Percentiles rank a stretch among this genome's conserved stretches.
phyloP scores from a whole-genome alignment of 2,113 vertebrate species.

The Apus apus region DNA sequence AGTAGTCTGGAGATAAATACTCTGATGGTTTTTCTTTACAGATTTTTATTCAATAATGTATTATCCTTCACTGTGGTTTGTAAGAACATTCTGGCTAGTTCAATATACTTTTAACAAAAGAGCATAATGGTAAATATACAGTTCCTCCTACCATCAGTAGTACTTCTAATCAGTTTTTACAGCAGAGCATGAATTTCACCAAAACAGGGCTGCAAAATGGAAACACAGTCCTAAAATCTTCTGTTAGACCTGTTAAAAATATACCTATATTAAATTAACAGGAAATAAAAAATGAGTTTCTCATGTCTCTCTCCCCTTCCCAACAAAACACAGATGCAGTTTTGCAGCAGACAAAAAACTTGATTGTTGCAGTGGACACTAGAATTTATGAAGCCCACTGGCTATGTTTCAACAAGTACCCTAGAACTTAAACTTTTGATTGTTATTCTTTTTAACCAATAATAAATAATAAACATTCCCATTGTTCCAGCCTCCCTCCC shows the following conservation, averaged over 20 bases:
- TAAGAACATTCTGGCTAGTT: not conserved
- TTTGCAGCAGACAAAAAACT: not conserved
- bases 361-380: not conserved
- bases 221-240: not conserved
- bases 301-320: not conserved
- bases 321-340: not conserved
- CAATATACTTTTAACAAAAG: not conserved
- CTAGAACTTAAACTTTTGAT: not conserved
- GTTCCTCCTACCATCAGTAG: not conserved
- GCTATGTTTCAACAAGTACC: not conserved
- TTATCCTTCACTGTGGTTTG: not conserved
- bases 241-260: not conserved
- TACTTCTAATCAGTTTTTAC: not conserved
- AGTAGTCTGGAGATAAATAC: not conserved
- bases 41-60: not conserved
- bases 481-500: not conserved
- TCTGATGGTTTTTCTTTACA: not conserved
- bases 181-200: not conserved
- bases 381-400: not conserved
- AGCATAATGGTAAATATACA: not conserved
- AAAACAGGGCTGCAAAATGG: not conserved
- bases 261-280: not conserved
- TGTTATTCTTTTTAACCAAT: not conserved
- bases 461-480: not conserved
- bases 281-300: not conserved